Percentiles rank a stretch among this genome's conserved stretches.
Evolutionary conservation across 2,888 invertebrate genomes (phyloP).

Genomic region (Mayetiola destructor): DNA sequence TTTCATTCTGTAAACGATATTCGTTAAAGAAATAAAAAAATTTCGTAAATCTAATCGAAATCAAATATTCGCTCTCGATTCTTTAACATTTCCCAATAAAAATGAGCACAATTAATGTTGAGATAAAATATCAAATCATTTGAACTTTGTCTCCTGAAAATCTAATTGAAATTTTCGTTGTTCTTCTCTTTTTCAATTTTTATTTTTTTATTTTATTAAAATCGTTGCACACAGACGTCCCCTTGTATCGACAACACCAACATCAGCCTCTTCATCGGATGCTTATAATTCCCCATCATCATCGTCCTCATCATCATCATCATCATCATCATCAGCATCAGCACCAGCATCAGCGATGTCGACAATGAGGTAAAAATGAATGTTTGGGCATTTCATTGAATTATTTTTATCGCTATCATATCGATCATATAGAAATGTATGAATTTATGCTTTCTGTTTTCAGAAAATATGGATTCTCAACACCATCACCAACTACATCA

Average conservation of each 20-base stretch:
- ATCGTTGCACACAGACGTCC: slow-evolving; percentile 1
- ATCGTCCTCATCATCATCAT: too few relatives aligned
- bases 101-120: neutral
- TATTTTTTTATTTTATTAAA: neutral
- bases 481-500: slow-evolving; percentile 19
- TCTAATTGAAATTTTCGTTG: neutral
- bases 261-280: neutral
- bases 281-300: neutral
- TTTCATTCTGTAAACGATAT: neutral
- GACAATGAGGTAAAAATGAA: too few relatives aligned
- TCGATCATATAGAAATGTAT: neutral
- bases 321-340: too few relatives aligned
- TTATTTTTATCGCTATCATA: neutral
- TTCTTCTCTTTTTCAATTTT: neutral
- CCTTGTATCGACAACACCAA: slow-evolving; percentile 1
- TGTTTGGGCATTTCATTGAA: too few relatives aligned
- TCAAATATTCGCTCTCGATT: slow-evolving; percentile 1
- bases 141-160: neutral
- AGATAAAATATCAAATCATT: neutral
- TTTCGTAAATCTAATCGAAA: too few relatives aligned
- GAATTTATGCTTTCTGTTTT: neutral
- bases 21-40: neutral
- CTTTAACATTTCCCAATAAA: neutral
- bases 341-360: too few relatives aligned
- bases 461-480: slow-evolving; percentile 20